These are phyloP conservation scores for Ochropleura plecta DNA, from an alignment of 2,888 invertebrate genomes.

Conservation along the genomic window DNA sequence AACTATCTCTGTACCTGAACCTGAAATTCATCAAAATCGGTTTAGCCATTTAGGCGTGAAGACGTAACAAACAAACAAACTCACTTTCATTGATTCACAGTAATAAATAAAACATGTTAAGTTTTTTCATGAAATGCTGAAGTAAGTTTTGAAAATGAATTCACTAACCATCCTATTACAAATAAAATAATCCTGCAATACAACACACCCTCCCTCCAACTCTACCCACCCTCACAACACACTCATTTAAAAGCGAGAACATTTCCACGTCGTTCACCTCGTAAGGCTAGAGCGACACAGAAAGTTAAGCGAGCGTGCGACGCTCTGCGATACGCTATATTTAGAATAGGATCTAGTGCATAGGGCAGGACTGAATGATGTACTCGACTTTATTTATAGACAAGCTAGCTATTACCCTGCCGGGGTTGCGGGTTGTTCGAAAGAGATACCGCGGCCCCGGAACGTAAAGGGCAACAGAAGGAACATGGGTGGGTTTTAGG, in stretches of 20 bases:
- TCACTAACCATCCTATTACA: background rate
- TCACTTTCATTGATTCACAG: no score
- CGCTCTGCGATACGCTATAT: conserved; percentile 22
- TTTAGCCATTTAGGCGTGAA: no score
- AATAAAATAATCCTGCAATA: background rate
- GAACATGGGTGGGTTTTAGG: no score
- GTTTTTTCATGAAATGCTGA: background rate
- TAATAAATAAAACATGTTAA: no score
- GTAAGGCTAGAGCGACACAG: conserved; percentile 40
- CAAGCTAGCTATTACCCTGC: no score
- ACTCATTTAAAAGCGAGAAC: conserved; percentile 39
- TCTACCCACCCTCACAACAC: background rate
- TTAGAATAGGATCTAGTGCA: conserved; percentile 33
- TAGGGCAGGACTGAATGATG: background rate
- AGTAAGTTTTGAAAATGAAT: background rate
- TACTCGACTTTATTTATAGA: background rate
- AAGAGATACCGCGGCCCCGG: no score
- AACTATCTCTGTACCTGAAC: no score
- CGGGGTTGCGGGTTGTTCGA: no score
- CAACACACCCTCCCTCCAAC: background rate
- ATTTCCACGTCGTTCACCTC: conserved; percentile 41
- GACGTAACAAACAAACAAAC: no score
- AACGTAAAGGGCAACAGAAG: no score
- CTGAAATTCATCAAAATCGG: no score
- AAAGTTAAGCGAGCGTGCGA: conserved; percentile 51